Percentiles rank a stretch among this genome's conserved stretches.
phyloP scores from a whole-genome alignment of 2,113 vertebrate species.

The Lethenteron reissneri region DNA sequence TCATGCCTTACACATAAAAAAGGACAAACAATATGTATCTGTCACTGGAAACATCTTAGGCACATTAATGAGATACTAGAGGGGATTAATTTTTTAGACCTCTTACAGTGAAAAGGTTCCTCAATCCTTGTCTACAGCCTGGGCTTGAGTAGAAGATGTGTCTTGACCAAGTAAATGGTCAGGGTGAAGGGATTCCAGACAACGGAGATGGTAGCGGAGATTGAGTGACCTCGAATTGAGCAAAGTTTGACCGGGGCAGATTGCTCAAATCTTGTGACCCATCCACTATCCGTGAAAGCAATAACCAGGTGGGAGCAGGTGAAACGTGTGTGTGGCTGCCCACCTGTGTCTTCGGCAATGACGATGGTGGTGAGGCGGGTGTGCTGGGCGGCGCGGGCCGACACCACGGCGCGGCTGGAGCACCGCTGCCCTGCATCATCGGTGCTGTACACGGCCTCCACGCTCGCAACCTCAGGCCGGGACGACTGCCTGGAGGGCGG shows the following conservation, averaged over 20 bases:
- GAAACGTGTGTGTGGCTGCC: slow-evolving; percentile 12
- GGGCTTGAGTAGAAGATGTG: background rate
- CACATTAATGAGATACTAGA: no score
- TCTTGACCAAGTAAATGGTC: background rate
- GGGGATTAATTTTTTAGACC: no score
- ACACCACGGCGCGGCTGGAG: slow-evolving; percentile 51
- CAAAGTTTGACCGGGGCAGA: background rate
- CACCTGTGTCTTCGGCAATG: slow-evolving; percentile 69
- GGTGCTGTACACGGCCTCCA: slow-evolving; percentile 30
- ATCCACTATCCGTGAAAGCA: slow-evolving; percentile 1
- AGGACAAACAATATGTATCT: no score
- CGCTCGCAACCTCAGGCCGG: slow-evolving; percentile 65
- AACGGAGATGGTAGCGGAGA: background rate
- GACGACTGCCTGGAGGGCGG: slow-evolving; percentile 40
- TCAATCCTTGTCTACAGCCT: no score
- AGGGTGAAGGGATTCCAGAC: background rate
- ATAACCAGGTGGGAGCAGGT: background rate
- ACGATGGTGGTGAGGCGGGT: slow-evolving; percentile 41
- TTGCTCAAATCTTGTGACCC: background rate
- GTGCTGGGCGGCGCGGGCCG: slow-evolving; percentile 46
- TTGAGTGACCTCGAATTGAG: background rate
- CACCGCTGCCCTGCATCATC: slow-evolving; percentile 31
- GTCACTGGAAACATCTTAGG: no score
- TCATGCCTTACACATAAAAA: no score
- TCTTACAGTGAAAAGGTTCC: no score